Conservation (phyloP, 2,888 invertebrate genomes). For the Ophion ellenae region DNA sequence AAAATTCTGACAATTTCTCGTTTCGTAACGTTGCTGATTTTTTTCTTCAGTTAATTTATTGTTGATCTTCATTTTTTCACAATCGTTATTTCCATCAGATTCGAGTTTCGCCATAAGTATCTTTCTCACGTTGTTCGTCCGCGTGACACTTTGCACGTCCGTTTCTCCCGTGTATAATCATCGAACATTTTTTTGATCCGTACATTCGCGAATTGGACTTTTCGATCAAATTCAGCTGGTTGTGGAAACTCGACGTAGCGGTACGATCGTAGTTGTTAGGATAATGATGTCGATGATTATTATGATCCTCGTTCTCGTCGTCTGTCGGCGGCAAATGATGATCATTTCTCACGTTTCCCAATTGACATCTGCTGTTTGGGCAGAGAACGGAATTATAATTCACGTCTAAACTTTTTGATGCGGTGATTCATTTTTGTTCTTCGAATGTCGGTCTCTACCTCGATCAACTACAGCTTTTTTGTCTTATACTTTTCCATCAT, state of each 20-base stretch:
- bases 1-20: background rate
- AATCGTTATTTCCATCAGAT: conserved; percentile 68
- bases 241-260: conserved; percentile 34
- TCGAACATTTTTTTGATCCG: conserved; percentile 67
- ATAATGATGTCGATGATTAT: conserved; percentile 18
- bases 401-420: background rate
- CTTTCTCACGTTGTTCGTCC: conserved; percentile 47
- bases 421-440: too few species aligned
- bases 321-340: conserved; percentile 47
- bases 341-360: conserved; percentile 49
- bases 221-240: conserved; percentile 33
- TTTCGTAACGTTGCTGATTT: background rate
- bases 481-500: too few species aligned
- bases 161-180: conserved; percentile 69
- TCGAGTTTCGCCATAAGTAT: conserved; percentile 69
- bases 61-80: background rate
- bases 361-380: conserved; percentile 58
- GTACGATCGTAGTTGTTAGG: conserved; percentile 53
- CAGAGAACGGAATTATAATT: background rate
- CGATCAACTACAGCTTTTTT: too few species aligned
- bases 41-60: background rate
- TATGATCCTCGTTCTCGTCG: conserved; percentile 60
- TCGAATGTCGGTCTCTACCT: too few species aligned
- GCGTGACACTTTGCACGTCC: conserved; percentile 67
- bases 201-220: conserved; percentile 9